Evolutionary conservation across 2,113 vertebrate species (phyloP).

Genomic region (Zosterops japonicus): DNA sequence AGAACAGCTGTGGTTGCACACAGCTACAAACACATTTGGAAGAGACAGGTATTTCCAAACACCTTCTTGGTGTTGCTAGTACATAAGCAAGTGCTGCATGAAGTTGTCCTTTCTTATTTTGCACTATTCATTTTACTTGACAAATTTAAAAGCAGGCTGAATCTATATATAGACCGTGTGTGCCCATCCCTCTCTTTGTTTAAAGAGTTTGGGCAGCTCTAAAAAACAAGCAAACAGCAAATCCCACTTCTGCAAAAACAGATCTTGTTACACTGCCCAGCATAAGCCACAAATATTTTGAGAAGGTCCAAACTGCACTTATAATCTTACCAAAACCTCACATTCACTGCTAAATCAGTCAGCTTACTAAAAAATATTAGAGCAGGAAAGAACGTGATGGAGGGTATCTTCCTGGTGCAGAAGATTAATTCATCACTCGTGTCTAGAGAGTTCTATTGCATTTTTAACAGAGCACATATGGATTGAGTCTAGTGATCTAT

Average conservation of each 20-base stretch:
- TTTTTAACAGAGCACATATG: conserved; percentile 6
- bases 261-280: background rate
- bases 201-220: background rate
- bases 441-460: background rate
- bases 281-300: background rate
- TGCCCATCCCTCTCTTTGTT: background rate
- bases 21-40: background rate
- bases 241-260: background rate
- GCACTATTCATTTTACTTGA: background rate
- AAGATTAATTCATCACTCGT: background rate
- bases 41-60: background rate
- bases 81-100: background rate
- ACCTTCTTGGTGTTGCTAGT: background rate
- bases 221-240: conserved; percentile 1
- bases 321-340: background rate
- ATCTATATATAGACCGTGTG: fast-evolving
- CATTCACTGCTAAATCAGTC: background rate
- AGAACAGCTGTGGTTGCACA: fast-evolving
- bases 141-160: background rate
- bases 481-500: background rate
- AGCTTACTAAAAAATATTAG: background rate
- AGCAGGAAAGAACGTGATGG: background rate
- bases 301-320: background rate
- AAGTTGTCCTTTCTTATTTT: background rate
- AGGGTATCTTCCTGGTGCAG: background rate